These are phyloP conservation scores for Metaphire vulgaris DNA, from an alignment of 1,140 invertebrate genomes.

Conservation along the genomic window DNA sequence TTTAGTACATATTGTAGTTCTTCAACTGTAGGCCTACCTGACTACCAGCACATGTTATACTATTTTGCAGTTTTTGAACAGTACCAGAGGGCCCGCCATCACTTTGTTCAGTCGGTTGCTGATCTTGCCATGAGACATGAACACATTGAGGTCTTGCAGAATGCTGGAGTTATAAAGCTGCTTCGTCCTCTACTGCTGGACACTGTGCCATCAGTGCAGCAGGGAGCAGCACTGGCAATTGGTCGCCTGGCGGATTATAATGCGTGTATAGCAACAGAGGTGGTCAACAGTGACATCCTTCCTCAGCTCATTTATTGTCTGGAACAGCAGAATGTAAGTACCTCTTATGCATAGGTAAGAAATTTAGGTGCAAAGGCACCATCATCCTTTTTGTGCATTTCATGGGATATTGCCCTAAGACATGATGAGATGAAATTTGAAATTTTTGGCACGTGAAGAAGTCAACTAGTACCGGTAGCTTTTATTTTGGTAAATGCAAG, in stretches of 20 bases:
- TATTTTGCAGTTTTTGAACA: constrained; percentile 64
- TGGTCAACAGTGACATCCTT: constrained; percentile 53
- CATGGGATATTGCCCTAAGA: too few species aligned
- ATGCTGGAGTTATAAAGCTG: constrained; percentile 61
- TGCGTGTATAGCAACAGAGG: constrained; percentile 53
- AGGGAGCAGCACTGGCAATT: constrained; percentile 66
- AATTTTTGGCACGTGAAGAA: too few species aligned
- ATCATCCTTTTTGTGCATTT: too few species aligned
- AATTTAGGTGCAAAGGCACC: too few species aligned
- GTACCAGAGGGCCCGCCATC: constrained; percentile 67
- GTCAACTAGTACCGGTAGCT: too few species aligned
- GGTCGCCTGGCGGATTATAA: constrained; percentile 63
- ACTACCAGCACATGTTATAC: too few species aligned
- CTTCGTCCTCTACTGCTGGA: constrained; percentile 66
- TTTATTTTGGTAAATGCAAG: too few species aligned
- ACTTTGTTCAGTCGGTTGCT: constrained; percentile 67
- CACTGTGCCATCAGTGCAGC: constrained; percentile 65
- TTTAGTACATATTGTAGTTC: too few species aligned
- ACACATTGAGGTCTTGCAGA: constrained; percentile 66
- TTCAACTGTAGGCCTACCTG: too few species aligned
- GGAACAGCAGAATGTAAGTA: constrained; percentile 60
- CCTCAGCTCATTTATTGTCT: constrained; percentile 53
- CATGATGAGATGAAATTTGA: too few species aligned
- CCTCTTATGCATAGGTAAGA: too few species aligned
- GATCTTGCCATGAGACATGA: constrained; percentile 64